A percentile compares a stretch with the other conserved stretches of the same genome.
These are phyloP conservation scores for Entelurus aequoreus DNA, from an alignment of 2,113 vertebrate genomes.

Conservation along the genomic window DNA sequence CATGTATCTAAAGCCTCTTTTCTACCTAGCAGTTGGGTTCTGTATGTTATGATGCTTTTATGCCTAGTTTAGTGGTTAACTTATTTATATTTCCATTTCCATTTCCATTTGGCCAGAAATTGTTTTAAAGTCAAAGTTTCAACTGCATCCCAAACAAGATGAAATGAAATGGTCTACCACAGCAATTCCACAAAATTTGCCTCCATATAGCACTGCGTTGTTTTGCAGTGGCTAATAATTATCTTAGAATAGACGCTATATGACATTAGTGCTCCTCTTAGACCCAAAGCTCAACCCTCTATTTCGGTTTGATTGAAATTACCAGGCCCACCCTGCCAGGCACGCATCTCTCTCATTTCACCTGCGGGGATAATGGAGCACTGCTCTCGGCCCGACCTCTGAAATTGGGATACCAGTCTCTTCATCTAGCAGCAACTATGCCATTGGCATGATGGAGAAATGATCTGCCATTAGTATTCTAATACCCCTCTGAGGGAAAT, in stretches of 20 bases:
- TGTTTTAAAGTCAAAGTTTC: conserved; percentile 4
- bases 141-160: background rate
- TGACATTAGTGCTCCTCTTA: conserved; percentile 34
- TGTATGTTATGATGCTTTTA: conserved; percentile 4
- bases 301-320: conserved; percentile 51
- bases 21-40: background rate
- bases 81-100: background rate
- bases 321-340: conserved; percentile 32
- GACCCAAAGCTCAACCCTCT: conserved; percentile 29
- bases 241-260: conserved; percentile 24
- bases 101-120: background rate
- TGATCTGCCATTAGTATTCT: conserved; percentile 59
- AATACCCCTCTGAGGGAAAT: conserved; percentile 53
- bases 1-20: conserved; percentile 21
- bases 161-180: no score
- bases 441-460: conserved; percentile 54
- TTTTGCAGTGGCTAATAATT: conserved; percentile 30
- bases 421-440: conserved; percentile 39
- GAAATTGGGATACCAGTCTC: conserved; percentile 44
- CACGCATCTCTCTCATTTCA: conserved; percentile 45
- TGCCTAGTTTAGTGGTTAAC: conserved; percentile 10
- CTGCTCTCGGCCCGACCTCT: conserved; percentile 51
- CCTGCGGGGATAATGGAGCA: conserved; percentile 35
- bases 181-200: background rate
- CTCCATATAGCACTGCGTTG: conserved; percentile 2